Conservation (phyloP, 2,113 vertebrate genomes). For the Phrynosoma platyrhinos region DNA sequence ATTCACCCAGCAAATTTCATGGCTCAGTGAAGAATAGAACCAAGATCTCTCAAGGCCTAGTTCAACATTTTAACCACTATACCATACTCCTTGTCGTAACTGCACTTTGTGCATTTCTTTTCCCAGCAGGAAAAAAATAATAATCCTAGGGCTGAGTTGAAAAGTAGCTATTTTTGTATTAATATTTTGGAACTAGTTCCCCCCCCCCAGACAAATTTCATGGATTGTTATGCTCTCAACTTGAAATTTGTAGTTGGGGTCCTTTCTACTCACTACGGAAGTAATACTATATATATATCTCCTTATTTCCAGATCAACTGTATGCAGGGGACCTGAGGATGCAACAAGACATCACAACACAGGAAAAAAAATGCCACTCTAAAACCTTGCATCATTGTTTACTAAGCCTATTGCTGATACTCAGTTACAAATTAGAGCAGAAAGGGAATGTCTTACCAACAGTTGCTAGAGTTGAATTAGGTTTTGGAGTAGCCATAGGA, state of each 20-base stretch:
- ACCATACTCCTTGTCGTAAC: background rate
- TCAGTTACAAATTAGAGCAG: constrained; percentile 47
- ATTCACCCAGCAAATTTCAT: background rate
- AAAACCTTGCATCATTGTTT: background rate
- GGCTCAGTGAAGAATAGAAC: background rate
- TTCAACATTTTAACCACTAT: background rate
- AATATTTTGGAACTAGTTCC: background rate
- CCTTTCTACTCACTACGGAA: constrained; percentile 33
- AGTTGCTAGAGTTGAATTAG: constrained; percentile 6
- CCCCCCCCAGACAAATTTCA: background rate
- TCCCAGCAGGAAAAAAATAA: background rate
- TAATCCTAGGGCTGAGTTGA: background rate
- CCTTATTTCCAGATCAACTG: constrained; percentile 33
- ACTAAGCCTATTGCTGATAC: constrained; percentile 20
- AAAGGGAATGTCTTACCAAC: constrained; percentile 5
- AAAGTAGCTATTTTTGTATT: background rate
- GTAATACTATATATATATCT: background rate
- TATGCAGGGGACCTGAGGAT: background rate
- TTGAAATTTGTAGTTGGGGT: background rate
- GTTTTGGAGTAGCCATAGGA: background rate
- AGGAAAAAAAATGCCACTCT: constrained; percentile 7
- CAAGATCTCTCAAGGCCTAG: background rate
- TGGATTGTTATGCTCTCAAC: background rate
- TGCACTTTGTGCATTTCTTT: background rate
- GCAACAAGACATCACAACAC: background rate